phyloP scores from a whole-genome alignment of 2,797 vertebrate species.

The Myotis vivesi region DNA sequence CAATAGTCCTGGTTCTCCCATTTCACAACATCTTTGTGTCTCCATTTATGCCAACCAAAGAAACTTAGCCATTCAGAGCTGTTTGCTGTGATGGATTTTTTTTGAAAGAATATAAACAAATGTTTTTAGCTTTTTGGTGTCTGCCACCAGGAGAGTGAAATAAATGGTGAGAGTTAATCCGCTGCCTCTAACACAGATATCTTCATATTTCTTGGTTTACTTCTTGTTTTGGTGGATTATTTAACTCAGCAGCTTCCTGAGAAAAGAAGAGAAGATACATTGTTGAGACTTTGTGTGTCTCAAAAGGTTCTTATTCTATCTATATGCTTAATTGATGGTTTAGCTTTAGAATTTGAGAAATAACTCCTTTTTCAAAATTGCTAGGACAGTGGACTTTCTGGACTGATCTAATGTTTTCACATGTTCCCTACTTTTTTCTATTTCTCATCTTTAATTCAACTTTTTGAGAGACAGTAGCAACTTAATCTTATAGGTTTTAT shows the following conservation, averaged over 20 bases:
- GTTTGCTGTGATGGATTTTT: background rate
- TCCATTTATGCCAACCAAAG: background rate
- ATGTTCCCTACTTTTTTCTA: background rate
- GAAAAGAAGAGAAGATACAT: background rate
- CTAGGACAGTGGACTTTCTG: background rate
- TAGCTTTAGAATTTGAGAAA: constrained; percentile 33
- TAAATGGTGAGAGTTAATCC: background rate
- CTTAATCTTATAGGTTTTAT: background rate
- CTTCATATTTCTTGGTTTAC: background rate
- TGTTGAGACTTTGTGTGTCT: background rate
- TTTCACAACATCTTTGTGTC: background rate
- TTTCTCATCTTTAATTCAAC: background rate
- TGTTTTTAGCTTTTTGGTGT: constrained; percentile 17
- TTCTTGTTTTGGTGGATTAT: background rate
- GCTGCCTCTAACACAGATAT: background rate
- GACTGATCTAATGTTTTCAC: background rate
- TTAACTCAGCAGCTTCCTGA: background rate
- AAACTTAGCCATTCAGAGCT: background rate
- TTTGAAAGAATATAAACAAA: constrained; percentile 7
- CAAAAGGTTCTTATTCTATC: background rate
- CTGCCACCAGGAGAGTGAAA: background rate
- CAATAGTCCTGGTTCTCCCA: background rate
- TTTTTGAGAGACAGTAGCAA: background rate
- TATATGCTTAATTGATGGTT: background rate
- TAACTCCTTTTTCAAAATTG: background rate